Conservation (phyloP, 2,113 vertebrate species). For the Chauna torquata region DNA sequence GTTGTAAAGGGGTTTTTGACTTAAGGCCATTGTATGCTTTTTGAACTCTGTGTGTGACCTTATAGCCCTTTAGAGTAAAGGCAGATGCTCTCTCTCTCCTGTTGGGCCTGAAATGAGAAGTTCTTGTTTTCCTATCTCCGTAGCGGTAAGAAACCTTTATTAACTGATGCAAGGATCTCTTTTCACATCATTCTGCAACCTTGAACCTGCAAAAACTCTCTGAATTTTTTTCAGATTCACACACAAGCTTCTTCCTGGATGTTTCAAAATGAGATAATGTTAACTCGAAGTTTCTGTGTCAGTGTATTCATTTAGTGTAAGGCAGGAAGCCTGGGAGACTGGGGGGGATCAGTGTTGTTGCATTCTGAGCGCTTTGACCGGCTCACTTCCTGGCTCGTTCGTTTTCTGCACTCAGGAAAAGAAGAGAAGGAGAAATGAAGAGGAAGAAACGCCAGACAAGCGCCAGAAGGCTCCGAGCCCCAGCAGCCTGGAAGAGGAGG, state of each 20-base stretch:
- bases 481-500: constrained; percentile 64
- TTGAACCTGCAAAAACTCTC: background rate
- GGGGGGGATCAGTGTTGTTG: background rate
- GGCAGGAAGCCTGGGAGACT: background rate
- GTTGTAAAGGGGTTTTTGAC: background rate
- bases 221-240: background rate
- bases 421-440: constrained; percentile 76
- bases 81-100: background rate
- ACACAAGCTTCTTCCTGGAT: background rate
- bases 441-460: constrained; percentile 75
- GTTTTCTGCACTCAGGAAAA: constrained; percentile 73
- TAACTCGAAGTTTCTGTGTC: background rate
- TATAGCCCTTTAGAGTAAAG: background rate
- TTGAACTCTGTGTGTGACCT: background rate
- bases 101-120: background rate
- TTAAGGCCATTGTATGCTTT: background rate
- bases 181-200: background rate
- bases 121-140: background rate
- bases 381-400: background rate
- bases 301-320: background rate
- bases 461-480: constrained; percentile 77
- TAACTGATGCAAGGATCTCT: background rate
- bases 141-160: background rate
- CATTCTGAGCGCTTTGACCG: background rate
- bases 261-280: background rate